A percentile compares a stretch with the other conserved stretches of the same genome.
These are phyloP conservation scores for Drosophila meridiana DNA, from an alignment of 2,888 invertebrate species.

Conservation along the genomic window DNA sequence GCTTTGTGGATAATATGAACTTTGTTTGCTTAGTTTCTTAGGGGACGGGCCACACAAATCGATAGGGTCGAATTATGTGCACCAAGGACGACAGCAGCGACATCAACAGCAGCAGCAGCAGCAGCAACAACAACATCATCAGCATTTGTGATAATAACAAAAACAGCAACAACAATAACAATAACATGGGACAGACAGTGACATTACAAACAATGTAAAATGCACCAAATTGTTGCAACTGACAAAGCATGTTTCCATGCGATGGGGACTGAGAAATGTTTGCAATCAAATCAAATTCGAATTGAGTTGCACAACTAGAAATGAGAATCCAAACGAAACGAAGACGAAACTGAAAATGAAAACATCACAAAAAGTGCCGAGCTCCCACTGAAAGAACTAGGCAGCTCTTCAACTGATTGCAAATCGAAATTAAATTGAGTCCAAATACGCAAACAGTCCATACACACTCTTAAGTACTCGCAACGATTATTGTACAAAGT, in stretches of 20 bases:
- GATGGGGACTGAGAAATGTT: constrained; percentile 34
- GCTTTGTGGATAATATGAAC: constrained; percentile 63
- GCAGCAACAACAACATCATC: constrained; percentile 11
- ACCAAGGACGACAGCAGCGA: constrained; percentile 25
- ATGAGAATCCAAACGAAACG: constrained; percentile 49
- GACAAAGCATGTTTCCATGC: constrained; percentile 36
- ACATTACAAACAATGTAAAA: constrained; percentile 73
- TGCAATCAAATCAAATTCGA: constrained; percentile 76
- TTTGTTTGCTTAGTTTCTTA: constrained; percentile 45
- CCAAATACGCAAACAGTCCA: constrained; percentile 34
- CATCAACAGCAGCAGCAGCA: constrained; percentile 16
- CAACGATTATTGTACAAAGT: constrained; percentile 5
- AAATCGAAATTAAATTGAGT: constrained; percentile 58
- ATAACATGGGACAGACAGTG: constrained; percentile 32
- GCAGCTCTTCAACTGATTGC: constrained; percentile 65
- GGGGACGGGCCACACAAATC: constrained; percentile 23
- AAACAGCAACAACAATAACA: constrained; percentile 4
- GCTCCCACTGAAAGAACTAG: constrained; percentile 22
- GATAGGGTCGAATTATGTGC: constrained; percentile 56
- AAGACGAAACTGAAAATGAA: constrained; percentile 53
- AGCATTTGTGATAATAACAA: constrained; percentile 15
- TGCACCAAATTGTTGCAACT: constrained; percentile 68
- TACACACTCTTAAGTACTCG: constrained; percentile 14
- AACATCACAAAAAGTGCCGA: constrained; percentile 48
- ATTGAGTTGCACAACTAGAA: constrained; percentile 67